Conservation (phyloP, 2,888 invertebrate species). For the Hypomecis atomaria region DNA sequence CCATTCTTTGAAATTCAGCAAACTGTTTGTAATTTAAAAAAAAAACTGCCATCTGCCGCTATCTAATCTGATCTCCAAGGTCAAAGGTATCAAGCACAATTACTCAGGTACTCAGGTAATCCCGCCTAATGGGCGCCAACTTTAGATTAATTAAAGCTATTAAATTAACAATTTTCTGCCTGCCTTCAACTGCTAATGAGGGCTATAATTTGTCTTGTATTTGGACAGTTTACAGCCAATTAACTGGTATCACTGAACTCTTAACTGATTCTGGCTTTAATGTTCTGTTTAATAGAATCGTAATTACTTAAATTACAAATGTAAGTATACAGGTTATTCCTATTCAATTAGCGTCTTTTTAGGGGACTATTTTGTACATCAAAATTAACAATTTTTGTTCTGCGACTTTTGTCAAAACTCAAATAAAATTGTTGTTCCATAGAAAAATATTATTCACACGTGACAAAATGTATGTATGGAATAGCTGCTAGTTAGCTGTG, state of each 20-base stretch:
- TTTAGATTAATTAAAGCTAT: constrained; percentile 42
- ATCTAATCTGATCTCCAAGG: neutral
- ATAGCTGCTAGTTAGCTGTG: too few species aligned
- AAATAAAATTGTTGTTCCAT: too few species aligned
- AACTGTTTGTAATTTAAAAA: neutral
- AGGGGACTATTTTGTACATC: too few species aligned
- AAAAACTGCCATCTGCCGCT: neutral
- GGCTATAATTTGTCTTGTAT: constrained; percentile 23
- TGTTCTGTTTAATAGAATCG: neutral
- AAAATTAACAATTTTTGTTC: too few species aligned
- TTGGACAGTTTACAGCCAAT: constrained; percentile 24
- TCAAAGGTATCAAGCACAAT: constrained; percentile 30
- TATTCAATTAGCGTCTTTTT: too few species aligned
- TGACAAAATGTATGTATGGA: too few species aligned
- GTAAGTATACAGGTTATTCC: too few species aligned
- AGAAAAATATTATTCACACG: too few species aligned
- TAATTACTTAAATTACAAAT: neutral
- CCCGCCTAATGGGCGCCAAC: constrained; percentile 32
- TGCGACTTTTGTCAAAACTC: too few species aligned
- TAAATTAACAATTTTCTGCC: constrained; percentile 37
- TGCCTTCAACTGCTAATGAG: constrained; percentile 31
- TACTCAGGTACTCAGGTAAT: constrained; percentile 31
- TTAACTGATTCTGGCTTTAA: neutral
- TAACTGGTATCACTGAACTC: constrained; percentile 12
- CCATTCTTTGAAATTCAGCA: too few species aligned